These are phyloP conservation scores for Calliphora vomitoria DNA, from an alignment of 2,888 invertebrate species.

Conservation along the genomic window DNA sequence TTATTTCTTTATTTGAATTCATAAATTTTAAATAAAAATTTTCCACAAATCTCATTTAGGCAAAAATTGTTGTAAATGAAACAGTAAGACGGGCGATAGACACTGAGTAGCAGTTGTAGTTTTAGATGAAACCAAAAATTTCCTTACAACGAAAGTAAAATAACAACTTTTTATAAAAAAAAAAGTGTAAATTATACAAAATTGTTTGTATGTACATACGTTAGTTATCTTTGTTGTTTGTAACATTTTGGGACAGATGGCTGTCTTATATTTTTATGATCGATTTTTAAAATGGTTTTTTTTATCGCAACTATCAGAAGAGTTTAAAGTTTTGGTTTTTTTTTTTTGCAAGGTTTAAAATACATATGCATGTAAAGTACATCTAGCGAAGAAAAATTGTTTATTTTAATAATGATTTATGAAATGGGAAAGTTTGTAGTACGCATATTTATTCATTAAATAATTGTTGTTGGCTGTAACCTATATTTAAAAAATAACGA, in stretches of 20 bases:
- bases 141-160: slow-evolving; percentile 63
- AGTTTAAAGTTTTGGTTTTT: not conserved
- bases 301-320: not conserved
- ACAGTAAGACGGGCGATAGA: not conserved
- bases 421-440: slow-evolving; percentile 48
- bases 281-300: slow-evolving; percentile 25
- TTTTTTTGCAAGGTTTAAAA: slow-evolving; percentile 18
- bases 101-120: slow-evolving; percentile 4
- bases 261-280: slow-evolving; percentile 44
- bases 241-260: slow-evolving; percentile 34
- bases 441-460: slow-evolving; percentile 28
- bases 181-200: slow-evolving; percentile 60
- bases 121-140: slow-evolving; percentile 28
- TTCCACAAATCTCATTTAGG: not conserved
- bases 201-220: not conserved
- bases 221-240: not conserved
- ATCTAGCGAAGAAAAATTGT: not conserved
- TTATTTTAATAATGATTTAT: slow-evolving; percentile 48
- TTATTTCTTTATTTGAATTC: slow-evolving; percentile 11
- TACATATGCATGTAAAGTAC: not conserved
- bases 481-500: slow-evolving; percentile 19
- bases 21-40: slow-evolving; percentile 5
- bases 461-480: slow-evolving; percentile 21
- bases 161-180: slow-evolving; percentile 39
- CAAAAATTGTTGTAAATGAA: slow-evolving; percentile 9